phyloP scores from a whole-genome alignment of 2,888 invertebrate genomes.

The Stictocephala bisonia region DNA sequence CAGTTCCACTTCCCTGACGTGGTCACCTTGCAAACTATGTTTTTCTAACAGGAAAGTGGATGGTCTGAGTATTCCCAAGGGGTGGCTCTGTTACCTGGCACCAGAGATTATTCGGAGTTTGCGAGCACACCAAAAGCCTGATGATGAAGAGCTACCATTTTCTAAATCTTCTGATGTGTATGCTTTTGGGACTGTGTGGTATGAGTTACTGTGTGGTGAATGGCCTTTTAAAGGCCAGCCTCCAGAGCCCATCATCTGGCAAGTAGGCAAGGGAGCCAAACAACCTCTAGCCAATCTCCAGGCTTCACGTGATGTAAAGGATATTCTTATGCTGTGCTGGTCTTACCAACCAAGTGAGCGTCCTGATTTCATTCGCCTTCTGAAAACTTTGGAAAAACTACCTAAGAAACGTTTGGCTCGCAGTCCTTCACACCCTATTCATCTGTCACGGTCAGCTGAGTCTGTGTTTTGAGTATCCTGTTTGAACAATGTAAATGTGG shows the following conservation, averaged over 20 bases:
- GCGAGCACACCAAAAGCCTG: slow-evolving; percentile 77
- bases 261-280: slow-evolving; percentile 96
- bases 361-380: slow-evolving; percentile 89
- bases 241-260: slow-evolving; percentile 97
- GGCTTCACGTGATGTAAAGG: slow-evolving; percentile 97
- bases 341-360: slow-evolving; percentile 86
- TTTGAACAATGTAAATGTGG: no score
- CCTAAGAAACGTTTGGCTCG: slow-evolving; percentile 96
- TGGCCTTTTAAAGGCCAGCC: slow-evolving; percentile 96
- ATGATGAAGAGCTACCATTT: slow-evolving; percentile 92
- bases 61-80: slow-evolving; percentile 91
- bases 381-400: slow-evolving; percentile 85
- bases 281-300: slow-evolving; percentile 94
- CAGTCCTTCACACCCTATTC: slow-evolving; percentile 98
- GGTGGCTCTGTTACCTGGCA: slow-evolving; percentile 98
- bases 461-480: slow-evolving; percentile 87
- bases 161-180: slow-evolving; percentile 94
- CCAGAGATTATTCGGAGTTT: slow-evolving; percentile 95
- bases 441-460: slow-evolving; percentile 95
- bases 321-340: slow-evolving; percentile 98
- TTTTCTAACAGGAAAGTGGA: slow-evolving; percentile 70
- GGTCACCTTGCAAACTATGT: slow-evolving; percentile 68
- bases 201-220: slow-evolving; percentile 94
- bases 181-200: slow-evolving; percentile 99
- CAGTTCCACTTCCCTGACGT: slow-evolving; percentile 80